Base-by-base conservation (phyloP, 2,797 vertebrate species). In the Rousettus madagascariensis region DNA sequence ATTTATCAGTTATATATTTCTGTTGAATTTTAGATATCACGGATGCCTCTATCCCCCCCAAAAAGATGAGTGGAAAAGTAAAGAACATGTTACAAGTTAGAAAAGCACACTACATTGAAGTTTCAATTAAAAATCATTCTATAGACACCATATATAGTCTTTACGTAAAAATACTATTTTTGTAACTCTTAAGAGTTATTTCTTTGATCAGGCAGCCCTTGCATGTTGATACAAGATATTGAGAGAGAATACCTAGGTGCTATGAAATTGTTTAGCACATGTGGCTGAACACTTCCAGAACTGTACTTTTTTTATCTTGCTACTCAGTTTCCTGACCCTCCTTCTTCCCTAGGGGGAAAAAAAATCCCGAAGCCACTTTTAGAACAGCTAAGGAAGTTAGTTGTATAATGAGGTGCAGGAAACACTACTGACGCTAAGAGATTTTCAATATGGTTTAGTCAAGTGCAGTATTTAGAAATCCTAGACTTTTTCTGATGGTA, bases 361-460 rank as follows among this genome's bases (percentile, higher is more conserved):
- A 68, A 89, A 94, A 49, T 90, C 96, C 89, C 36, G n/a, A 59
- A 59, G 74, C 92, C 43, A 51, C 80, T 96, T 95, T 96, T 96
- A 96, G 95, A 95, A 96, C 84, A 92, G 87, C 74, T 38, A 41
- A 93, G 90, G 95, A 96, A 97, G 87, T 96, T 93, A 97, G 87
- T 96, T 93, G 89, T 90, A 74, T 91, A 87, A 92, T 6, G 71
- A 91, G 53, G 80, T 1, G 19, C 83, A 96, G 86, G 95, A 97
- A 96, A 93, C 30, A 8, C 83, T 90, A 43, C 66, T 66, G 68
- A 59, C 49, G 91, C 16, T 61, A 55, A 89, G 86, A 75, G 38
- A 53, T 93, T 95, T 96, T 92, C 82, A 93, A 28, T 82, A 59
- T 69, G 43, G 36, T 82, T 19, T 43, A 75, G 51, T 38, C 51